Conservation (phyloP, 2,113 vertebrate genomes). For the Megaceryle torquata region DNA sequence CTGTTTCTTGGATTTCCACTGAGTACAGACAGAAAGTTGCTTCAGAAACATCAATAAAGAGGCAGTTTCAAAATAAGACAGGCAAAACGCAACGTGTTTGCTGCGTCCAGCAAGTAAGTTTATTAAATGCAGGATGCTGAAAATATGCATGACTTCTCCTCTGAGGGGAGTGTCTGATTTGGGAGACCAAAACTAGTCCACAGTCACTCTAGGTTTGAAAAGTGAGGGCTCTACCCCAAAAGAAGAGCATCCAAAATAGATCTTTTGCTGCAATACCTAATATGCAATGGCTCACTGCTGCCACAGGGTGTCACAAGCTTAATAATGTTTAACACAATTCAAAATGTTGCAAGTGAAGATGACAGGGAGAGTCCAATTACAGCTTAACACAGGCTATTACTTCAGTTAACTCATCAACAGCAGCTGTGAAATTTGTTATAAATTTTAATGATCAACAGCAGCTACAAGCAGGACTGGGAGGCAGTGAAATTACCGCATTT, state of each 20-base stretch:
- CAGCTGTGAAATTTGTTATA: constrained; percentile 15
- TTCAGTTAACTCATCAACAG: background rate
- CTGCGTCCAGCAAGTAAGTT: background rate
- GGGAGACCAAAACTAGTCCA: background rate
- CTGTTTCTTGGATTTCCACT: background rate
- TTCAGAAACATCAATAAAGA: background rate
- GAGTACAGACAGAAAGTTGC: background rate
- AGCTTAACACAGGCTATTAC: background rate
- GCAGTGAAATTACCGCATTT: background rate
- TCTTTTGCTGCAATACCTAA: background rate
- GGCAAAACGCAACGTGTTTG: background rate
- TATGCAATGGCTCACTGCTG: constrained; percentile 37
- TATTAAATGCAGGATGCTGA: background rate
- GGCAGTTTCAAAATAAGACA: background rate
- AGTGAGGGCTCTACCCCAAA: background rate
- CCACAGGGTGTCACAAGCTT: constrained; percentile 72
- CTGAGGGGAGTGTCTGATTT: background rate
- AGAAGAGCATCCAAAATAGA: background rate
- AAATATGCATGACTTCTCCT: background rate
- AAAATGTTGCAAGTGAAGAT: background rate
- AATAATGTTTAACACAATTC: constrained; percentile 47
- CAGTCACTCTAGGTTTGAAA: background rate
- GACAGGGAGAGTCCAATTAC: background rate
- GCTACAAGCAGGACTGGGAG: background rate
- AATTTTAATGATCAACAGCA: constrained; percentile 36